Evolutionary conservation across 2,888 invertebrate species (phyloP).

Genomic region (Pantelozetes paolii): DNA sequence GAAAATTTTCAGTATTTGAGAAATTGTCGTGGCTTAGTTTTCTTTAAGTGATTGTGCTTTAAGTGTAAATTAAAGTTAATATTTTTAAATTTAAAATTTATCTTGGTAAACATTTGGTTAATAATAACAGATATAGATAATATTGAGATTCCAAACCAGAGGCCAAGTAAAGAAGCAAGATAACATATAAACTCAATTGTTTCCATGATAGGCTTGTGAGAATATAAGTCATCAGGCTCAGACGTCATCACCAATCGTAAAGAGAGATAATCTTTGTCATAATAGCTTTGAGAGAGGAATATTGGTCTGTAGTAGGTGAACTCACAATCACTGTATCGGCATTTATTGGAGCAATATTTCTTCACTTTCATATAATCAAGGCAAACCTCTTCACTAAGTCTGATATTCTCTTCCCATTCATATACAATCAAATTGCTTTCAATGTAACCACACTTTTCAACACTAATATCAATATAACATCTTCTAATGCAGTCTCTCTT

Average conservation of each 20-base stretch:
- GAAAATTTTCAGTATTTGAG: too few relatives aligned
- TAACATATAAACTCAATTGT: background rate
- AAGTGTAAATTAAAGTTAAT: too few relatives aligned
- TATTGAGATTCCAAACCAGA: slow-evolving; percentile 49
- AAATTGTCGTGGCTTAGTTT: too few relatives aligned
- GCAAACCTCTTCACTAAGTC: background rate
- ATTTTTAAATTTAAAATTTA: too few relatives aligned
- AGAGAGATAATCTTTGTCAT: background rate
- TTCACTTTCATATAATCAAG: too few relatives aligned
- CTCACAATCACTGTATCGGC: background rate
- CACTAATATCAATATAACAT: background rate
- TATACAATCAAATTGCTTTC: background rate
- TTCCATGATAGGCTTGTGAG: background rate
- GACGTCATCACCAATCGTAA: background rate
- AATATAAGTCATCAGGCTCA: background rate
- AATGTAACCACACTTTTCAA: background rate
- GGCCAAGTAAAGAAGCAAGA: background rate
- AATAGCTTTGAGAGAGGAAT: background rate
- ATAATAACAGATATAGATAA: too few relatives aligned
- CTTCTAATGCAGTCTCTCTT: background rate
- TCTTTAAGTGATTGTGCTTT: too few relatives aligned
- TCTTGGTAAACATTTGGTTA: too few relatives aligned
- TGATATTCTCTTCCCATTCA: background rate
- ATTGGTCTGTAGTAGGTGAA: background rate
- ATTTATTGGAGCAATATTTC: too few relatives aligned